phyloP scores from a whole-genome alignment of 2,797 vertebrate species.

The Pangasius larnaudii region DNA sequence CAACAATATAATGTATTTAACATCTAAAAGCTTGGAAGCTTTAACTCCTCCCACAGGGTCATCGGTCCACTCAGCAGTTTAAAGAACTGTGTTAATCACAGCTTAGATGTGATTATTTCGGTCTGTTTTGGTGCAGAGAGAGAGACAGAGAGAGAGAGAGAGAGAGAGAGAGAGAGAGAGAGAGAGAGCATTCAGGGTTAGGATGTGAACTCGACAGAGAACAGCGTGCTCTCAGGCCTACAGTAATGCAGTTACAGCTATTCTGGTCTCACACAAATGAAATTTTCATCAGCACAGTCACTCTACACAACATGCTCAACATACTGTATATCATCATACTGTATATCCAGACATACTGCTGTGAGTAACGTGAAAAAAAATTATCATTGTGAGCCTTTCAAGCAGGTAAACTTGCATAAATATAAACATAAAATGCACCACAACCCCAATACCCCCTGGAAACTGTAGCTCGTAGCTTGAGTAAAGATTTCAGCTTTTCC shows the following conservation, averaged over 20 bases:
- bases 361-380: background rate
- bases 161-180: too few species aligned
- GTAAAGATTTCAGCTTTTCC: background rate
- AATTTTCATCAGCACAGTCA: slow-evolving; percentile 65
- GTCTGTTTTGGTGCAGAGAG: background rate
- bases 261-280: slow-evolving; percentile 71
- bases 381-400: background rate
- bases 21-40: background rate
- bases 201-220: background rate
- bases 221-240: slow-evolving; percentile 22
- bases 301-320: background rate
- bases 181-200: background rate
- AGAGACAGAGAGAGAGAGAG: background rate
- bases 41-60: background rate
- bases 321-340: background rate
- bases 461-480: background rate
- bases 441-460: background rate
- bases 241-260: slow-evolving; percentile 71
- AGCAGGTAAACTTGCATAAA: background rate
- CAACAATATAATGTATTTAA: background rate
- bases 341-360: background rate
- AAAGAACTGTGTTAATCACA: slow-evolving; percentile 16
- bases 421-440: background rate
- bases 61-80: background rate
- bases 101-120: background rate